Percentiles rank a stretch among this genome's conserved stretches.
These are phyloP conservation scores for Ptychodera flava DNA, from an alignment of 35 echinoderm and acorn worm genomes.

Conservation along the genomic window DNA sequence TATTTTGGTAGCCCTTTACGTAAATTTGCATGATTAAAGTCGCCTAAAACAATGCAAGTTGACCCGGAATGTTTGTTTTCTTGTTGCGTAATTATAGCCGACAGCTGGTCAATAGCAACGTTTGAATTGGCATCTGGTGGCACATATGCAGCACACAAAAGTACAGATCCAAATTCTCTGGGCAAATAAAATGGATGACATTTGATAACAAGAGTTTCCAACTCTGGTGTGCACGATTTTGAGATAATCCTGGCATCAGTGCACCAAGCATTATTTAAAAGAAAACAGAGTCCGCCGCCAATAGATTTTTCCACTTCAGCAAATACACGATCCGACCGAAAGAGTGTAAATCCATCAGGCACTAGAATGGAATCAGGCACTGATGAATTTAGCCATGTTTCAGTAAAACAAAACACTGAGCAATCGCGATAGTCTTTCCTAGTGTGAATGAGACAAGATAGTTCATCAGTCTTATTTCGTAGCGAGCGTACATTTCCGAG, in stretches of 20 bases:
- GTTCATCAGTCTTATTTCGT: neutral
- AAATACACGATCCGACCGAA: neutral
- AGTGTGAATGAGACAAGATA: neutral
- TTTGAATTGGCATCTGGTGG: slow-evolving; percentile 15
- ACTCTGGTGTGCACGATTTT: neutral
- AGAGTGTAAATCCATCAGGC: neutral
- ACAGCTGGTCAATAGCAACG: neutral
- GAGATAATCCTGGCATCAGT: slow-evolving; percentile 11
- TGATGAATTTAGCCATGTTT: neutral
- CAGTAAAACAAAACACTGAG: neutral
- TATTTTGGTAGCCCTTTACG: slow-evolving; percentile 9
- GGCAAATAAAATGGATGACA: slow-evolving; percentile 23
- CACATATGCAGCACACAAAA: slow-evolving; percentile 3
- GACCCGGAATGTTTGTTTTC: slow-evolving; percentile 3
- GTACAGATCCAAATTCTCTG: neutral
- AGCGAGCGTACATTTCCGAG: slow-evolving; percentile 4
- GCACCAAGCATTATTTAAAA: slow-evolving; percentile 1
- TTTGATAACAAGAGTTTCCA: neutral
- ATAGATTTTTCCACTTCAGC: neutral
- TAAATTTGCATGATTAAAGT: slow-evolving; percentile 20
- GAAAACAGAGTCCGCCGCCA: neutral
- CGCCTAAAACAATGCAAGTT: slow-evolving; percentile 1
- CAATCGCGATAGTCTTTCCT: neutral
- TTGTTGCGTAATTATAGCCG: neutral
- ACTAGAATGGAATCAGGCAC: neutral